Evolutionary conservation across 2,888 invertebrate species (phyloP).

Genomic region (Zonitis immaculata): DNA sequence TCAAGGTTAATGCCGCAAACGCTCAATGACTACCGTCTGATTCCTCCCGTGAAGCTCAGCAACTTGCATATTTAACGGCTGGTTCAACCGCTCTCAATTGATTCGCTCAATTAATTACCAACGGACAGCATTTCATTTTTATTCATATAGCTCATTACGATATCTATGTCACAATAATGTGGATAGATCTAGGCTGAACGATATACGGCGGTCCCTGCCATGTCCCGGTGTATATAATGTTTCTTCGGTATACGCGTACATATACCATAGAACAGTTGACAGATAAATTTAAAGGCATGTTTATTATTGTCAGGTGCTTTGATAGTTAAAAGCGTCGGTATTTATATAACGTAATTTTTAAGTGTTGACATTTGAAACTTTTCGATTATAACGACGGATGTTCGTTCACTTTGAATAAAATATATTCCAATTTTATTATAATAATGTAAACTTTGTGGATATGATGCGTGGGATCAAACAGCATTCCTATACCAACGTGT

Average conservation of each 20-base stretch:
- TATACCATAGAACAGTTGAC: slow-evolving; percentile 12
- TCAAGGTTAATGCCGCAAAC: too few species aligned
- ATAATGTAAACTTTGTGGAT: neutral
- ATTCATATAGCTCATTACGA: too few species aligned
- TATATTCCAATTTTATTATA: slow-evolving; percentile 10
- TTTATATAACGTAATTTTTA: slow-evolving; percentile 10
- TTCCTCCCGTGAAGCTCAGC: too few species aligned
- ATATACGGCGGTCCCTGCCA: too few species aligned
- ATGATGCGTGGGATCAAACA: slow-evolving; percentile 29
- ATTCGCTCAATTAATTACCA: too few species aligned
- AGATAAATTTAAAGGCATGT: slow-evolving; percentile 17
- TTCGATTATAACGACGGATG: slow-evolving; percentile 13
- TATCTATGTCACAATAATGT: too few species aligned
- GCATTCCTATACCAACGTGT: too few species aligned
- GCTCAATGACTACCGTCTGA: too few species aligned
- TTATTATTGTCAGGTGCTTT: slow-evolving; percentile 22
- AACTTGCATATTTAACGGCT: too few species aligned
- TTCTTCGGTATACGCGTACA: neutral
- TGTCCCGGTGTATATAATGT: neutral
- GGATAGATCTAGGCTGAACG: too few species aligned
- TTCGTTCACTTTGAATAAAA: slow-evolving; percentile 9
- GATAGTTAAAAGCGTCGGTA: slow-evolving; percentile 13
- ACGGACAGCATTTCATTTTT: too few species aligned
- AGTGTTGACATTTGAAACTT: slow-evolving; percentile 17
- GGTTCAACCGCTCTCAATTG: too few species aligned